Evolutionary conservation across 2,797 vertebrate species (phyloP), one percentile per base, ranked within the genome.

Genomic region (Eutrigla gurnardus): DNA sequence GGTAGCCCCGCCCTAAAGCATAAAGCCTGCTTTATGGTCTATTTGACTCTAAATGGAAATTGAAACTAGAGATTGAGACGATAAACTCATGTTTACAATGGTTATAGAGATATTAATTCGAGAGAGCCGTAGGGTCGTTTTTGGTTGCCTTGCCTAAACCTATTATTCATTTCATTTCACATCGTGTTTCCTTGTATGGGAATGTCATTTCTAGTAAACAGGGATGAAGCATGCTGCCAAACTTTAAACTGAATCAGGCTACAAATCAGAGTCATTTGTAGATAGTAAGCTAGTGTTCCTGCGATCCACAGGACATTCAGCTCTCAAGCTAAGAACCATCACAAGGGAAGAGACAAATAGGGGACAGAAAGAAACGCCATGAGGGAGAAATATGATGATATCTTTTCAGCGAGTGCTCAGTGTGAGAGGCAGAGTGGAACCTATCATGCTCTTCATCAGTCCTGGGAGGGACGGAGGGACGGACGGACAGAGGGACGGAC

Each of bases 401-500:
- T 81, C 70, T 70, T 74, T 83, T 73, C 62, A 73, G 74, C 47
- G 52, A 61, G 62, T 52, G 36, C 81, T 86, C 78, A 70, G 83
- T 77, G 84, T 89, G 84, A 85, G 83, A 86, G 84, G 63, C 77
- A 77, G 67, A 77, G 87, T 84, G 82, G 82, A 86, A 87, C 81
- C 82, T 83, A 87, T 88, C 87, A 90, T 73, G 75, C 86, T 90
- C 83, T 81, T 85, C 88, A 88, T 84, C 83, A 78, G 65, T 69
- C 79, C 17, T 73, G 65, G 70, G 77, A 85, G 59, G 75, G 81
- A 46, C 68, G n/a, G n/a, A n/a, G n/a, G n/a, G 47, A 84, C 68
- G 65, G 68, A 74, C 53, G n/a, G 66, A 40, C 58, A 61, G 15
- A 18, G 0, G 18, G 37, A 14, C 13, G 18, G 45, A 55, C 32